Conservation (phyloP, 2,797 vertebrate genomes). For the Clarias pachynema region DNA sequence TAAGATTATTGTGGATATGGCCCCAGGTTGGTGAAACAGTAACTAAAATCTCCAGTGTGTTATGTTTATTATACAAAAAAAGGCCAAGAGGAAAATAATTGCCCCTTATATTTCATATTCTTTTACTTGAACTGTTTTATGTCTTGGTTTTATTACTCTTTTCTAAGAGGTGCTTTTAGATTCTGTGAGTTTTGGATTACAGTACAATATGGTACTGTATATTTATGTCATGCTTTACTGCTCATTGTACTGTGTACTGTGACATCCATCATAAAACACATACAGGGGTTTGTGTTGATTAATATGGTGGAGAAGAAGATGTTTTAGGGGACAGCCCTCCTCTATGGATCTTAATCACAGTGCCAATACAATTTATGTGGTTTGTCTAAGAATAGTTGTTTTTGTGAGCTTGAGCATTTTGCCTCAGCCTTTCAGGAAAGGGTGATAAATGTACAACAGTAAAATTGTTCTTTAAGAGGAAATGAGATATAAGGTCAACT, state of each 20-base stretch:
- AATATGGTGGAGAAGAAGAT: conserved; percentile 39
- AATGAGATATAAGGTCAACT: not conserved
- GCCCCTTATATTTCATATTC: conserved; percentile 21
- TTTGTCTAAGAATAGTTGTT: conserved; percentile 8
- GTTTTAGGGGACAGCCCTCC: conserved; percentile 43
- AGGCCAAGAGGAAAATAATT: not conserved
- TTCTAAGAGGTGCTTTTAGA: conserved; percentile 6
- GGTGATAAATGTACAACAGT: conserved; percentile 2
- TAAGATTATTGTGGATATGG: not conserved
- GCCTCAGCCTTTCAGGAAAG: not conserved
- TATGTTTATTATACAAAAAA: not conserved
- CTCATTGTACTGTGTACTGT: conserved; percentile 26
- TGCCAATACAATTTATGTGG: conserved; percentile 13
- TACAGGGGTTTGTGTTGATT: conserved; percentile 43
- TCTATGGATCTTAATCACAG: conserved; percentile 38
- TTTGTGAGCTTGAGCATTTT: not conserved
- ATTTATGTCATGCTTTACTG: conserved; percentile 20
- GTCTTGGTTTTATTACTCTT: conserved; percentile 14
- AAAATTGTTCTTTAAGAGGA: not conserved
- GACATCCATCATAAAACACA: conserved; percentile 25
- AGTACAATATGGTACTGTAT: conserved; percentile 46
- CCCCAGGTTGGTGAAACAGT: not conserved
- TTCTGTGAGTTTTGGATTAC: conserved; percentile 17
- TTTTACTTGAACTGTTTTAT: conserved; percentile 18
- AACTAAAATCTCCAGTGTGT: not conserved